Base-by-base conservation (phyloP, 35 echinoderm and acorn worm species). In the Apostichopus californicus region DNA sequence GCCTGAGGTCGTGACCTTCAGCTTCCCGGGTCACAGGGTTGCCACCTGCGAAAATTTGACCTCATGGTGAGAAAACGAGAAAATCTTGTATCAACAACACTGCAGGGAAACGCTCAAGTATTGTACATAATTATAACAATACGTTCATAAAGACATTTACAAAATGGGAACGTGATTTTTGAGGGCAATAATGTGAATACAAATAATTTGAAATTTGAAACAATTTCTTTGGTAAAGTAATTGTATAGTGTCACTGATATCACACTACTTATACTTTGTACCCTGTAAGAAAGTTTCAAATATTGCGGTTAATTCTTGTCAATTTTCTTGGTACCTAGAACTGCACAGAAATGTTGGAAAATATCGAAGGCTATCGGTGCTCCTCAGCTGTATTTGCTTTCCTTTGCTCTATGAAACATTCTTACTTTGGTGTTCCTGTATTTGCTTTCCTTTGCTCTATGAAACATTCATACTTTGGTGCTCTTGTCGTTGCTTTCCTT, bases 1-100 rank as follows among this genome's bases (percentile, higher is more conserved):
- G 53, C 80, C 80, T 56, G 80, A 28, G 80, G 53, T 55, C 53
- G 10, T 83, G 80, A 83, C 80, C 80, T 83, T 83, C 80, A 17
- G 80, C 17, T 55, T 56, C 80, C 13, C 17, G 15, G 56, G 80
- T 54, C 80, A 57, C 56, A 12, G 56, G 80, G 21, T 83, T 54
- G 18, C 10, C 80, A 83, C 80, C 80, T 83, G 80, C 53, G 34
- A 83, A 83, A 83, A 83, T 56, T 54, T 54, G 53, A 55, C 80
- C 8, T 20, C 80, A 83, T 83, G 71, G 80, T 56, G 18, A 3
- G 80, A 54, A 83, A 83, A 83, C 17, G 53, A 83, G 56, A 83
- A 57, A 6, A 18, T 34, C 53, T n/a, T 83, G 53, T 83, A 83
- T 83, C 56, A 56, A 83, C 80, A 54, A 55, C 80, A 56, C 80